Evolutionary conservation across 2,113 vertebrate genomes (phyloP), one percentile per base, ranked within the genome.

Genomic region (Pterocles gutturalis): DNA sequence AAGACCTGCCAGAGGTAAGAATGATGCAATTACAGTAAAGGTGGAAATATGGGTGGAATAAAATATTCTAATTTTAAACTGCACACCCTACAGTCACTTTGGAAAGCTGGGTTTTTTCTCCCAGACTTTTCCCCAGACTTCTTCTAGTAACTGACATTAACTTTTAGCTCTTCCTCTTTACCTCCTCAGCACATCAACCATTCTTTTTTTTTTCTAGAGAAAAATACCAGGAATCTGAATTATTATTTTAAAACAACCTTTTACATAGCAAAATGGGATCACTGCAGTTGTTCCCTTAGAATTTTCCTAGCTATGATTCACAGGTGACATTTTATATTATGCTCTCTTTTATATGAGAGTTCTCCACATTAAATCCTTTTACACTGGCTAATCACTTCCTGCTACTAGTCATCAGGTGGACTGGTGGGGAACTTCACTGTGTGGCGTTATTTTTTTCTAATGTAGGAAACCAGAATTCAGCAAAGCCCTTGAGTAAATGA

Each of bases 1-100:
- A 99, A 99, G 96, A 99, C 99, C 99, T 99, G 97, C 31, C 67
- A 25, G 18, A 53, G 58, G 38, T 38, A 96, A 83, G 87, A 94
- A 95, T 62, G 8, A 93, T 29, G 84, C 12, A 90, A 24, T 77
- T 45, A 75, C 22, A 64, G 51, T 45, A 36, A 78, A 90, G 17
- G 8, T 26, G 19, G 41, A 90, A 54, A 84, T n/a, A 58, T 2
- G 53, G 17, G 17, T 31, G 29, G 21, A 58, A 75, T 14, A 71
- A n/a, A 61, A 43, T n/a, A 66, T 16, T 51, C 17, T 38, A 24
- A 62, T 51, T 76, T 81, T 71, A 83, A 87, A 57, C 17, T 21
- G 17, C 24, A 85, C 18, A 45, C 1, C 4, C 22, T 24, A 19
- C 2, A 72, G 34, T 8, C 16, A 48, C 11, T 78, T 66, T 38